Conservation (phyloP, 2,888 invertebrate genomes). For the Cataglyphis cursor region DNA sequence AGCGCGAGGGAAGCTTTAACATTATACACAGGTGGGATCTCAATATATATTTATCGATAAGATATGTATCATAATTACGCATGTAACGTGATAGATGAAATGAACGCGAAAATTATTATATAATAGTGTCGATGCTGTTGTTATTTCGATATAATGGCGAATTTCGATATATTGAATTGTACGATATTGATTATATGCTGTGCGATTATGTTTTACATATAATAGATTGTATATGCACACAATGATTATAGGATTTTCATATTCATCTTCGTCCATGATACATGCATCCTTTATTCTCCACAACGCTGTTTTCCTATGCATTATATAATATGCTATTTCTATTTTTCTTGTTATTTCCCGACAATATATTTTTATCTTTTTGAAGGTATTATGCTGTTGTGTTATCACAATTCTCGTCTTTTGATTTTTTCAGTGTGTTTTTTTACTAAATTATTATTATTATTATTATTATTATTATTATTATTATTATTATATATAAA, state of each 20-base stretch:
- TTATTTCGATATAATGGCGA: slow-evolving; percentile 10
- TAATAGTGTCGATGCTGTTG: neutral
- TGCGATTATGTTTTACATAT: slow-evolving; percentile 66
- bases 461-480: too few species aligned
- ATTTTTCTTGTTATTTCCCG: neutral
- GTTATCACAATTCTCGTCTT: neutral
- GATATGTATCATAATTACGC: slow-evolving; percentile 14
- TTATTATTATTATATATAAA: neutral
- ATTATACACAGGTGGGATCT: slow-evolving; percentile 12
- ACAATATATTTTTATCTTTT: neutral
- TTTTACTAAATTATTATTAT: neutral
- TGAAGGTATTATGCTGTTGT: neutral
- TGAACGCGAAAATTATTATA: neutral
- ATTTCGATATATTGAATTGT: slow-evolving; percentile 36
- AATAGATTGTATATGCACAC: slow-evolving; percentile 61
- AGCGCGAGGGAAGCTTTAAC: neutral
- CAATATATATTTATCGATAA: slow-evolving; percentile 7
- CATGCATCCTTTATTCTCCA: neutral
- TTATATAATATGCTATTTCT: neutral
- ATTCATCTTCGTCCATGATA: slow-evolving; percentile 9
- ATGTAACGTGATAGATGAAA: slow-evolving; percentile 42
- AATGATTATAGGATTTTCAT: slow-evolving; percentile 13
- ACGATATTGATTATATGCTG: slow-evolving; percentile 53
- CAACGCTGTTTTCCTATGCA: neutral
- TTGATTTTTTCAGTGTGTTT: neutral